A percentile compares a stretch with the other conserved stretches of the same genome.
phyloP scores from a whole-genome alignment of 92 coral and sea anemone genomes.

The Epizoanthus ramosus region DNA sequence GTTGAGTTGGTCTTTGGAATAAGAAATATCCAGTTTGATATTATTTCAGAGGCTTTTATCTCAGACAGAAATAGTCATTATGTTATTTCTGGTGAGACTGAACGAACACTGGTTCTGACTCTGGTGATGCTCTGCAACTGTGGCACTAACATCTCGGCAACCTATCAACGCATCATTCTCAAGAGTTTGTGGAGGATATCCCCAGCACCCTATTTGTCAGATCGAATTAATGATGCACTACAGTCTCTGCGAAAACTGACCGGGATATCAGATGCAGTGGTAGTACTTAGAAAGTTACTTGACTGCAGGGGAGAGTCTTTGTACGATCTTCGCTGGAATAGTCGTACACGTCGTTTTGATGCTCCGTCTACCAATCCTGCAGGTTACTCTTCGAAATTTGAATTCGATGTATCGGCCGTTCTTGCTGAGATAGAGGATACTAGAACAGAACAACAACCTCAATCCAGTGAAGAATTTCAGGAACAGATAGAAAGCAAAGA shows the following conservation, averaged over 20 bases:
- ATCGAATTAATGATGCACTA: conserved; percentile 58
- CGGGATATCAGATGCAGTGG: conserved; percentile 61
- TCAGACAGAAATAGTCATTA: not conserved
- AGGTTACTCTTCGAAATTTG: conserved; percentile 33
- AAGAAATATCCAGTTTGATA: conserved; percentile 39
- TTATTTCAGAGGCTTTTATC: conserved; percentile 52
- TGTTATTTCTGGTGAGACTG: conserved; percentile 70
- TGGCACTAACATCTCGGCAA: conserved; percentile 69
- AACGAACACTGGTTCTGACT: conserved; percentile 73
- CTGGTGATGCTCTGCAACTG: conserved; percentile 91
- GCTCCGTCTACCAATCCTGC: conserved; percentile 38
- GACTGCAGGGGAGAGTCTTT: conserved; percentile 59
- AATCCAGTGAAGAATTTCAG: conserved; percentile 8
- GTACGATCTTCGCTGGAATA: conserved; percentile 72
- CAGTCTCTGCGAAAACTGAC: conserved; percentile 50
- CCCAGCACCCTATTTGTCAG: conserved; percentile 42
- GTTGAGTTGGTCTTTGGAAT: conserved; percentile 62
- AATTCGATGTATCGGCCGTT: conserved; percentile 38
- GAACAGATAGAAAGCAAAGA: not conserved
- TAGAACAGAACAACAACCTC: not conserved
- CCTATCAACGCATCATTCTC: conserved; percentile 53
- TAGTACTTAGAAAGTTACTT: conserved; percentile 56
- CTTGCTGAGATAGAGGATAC: conserved; percentile 7
- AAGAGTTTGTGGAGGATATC: conserved; percentile 35
- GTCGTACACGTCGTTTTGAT: conserved; percentile 14